phyloP scores from a whole-genome alignment of 2,113 vertebrate genomes.

The Hassar affinis region DNA sequence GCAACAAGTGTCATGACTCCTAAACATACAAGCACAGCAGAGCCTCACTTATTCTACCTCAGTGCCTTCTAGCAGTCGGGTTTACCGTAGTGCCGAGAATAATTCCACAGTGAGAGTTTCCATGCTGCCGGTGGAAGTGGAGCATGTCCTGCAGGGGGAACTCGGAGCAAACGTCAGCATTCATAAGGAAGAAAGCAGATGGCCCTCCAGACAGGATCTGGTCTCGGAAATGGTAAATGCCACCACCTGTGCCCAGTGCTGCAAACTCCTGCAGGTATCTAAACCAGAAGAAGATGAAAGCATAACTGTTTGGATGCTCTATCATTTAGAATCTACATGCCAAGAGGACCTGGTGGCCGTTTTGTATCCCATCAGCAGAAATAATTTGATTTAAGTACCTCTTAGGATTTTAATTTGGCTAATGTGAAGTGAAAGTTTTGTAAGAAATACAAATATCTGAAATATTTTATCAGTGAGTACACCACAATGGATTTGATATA shows the following conservation, averaged over 20 bases:
- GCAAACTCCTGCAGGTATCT: constrained; percentile 96
- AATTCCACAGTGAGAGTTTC: constrained; percentile 79
- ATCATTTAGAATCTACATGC: not conserved
- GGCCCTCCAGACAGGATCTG: constrained; percentile 92
- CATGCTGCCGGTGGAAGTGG: constrained; percentile 75
- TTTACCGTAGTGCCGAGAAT: constrained; percentile 93
- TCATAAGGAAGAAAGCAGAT: constrained; percentile 94
- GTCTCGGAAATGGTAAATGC: constrained; percentile 97
- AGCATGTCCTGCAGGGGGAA: constrained; percentile 92
- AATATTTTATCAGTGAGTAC: not conserved
- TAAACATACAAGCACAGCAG: not conserved
- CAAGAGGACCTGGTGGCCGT: not conserved
- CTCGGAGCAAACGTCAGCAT: constrained; percentile 91
- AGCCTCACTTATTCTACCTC: not conserved
- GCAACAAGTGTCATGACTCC: not conserved
- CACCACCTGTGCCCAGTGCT: constrained; percentile 90
- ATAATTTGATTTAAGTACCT: not conserved
- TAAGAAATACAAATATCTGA: not conserved
- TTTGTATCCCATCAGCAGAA: not conserved
- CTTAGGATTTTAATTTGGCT: not conserved
- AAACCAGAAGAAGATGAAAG: not conserved
- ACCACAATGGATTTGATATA: no score
- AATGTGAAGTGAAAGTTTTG: not conserved
- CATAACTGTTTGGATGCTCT: not conserved
- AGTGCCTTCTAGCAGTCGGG: not conserved